These are phyloP conservation scores for Nixonia krombeini DNA, from an alignment of 1,140 invertebrate species.

Conservation along the genomic window DNA sequence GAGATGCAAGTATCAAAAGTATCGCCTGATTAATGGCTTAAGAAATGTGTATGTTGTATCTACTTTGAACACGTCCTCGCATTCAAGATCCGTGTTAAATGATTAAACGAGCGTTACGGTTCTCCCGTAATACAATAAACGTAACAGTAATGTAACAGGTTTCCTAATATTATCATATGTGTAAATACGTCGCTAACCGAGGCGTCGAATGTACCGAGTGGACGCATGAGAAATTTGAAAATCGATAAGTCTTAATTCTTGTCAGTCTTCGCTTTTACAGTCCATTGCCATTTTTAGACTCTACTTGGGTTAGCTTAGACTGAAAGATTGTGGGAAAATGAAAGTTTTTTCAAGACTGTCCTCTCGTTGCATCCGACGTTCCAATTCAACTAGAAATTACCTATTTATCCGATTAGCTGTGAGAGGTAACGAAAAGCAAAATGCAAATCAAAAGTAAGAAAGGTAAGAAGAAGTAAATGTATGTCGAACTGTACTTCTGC, in stretches of 20 bases:
- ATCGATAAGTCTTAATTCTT: no score
- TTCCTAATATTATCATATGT: slow-evolving; percentile 50
- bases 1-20: slow-evolving; percentile 66
- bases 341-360: no score
- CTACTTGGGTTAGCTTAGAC: no score
- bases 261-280: no score
- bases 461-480: slow-evolving; percentile 48
- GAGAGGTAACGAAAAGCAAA: slow-evolving; percentile 42
- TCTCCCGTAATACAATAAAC: slow-evolving; percentile 32
- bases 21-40: slow-evolving; percentile 50
- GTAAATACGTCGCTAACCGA: slow-evolving; percentile 52
- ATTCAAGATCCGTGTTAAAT: slow-evolving; percentile 42
- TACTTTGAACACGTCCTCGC: slow-evolving; percentile 48
- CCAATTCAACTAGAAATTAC: slow-evolving; percentile 37
- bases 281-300: no score
- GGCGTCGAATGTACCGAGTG: no score
- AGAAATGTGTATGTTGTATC: slow-evolving; percentile 39
- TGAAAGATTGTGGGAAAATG: no score
- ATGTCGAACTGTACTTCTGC: slow-evolving; percentile 30
- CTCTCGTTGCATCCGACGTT: no score
- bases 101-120: slow-evolving; percentile 36
- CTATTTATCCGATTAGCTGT: slow-evolving; percentile 44
- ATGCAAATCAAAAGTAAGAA: no score
- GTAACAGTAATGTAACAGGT: slow-evolving; percentile 49
- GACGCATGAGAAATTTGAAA: no score